These are phyloP conservation scores for Papilio polyxenes DNA, from an alignment of 1,140 invertebrate genomes.

Conservation along the genomic window DNA sequence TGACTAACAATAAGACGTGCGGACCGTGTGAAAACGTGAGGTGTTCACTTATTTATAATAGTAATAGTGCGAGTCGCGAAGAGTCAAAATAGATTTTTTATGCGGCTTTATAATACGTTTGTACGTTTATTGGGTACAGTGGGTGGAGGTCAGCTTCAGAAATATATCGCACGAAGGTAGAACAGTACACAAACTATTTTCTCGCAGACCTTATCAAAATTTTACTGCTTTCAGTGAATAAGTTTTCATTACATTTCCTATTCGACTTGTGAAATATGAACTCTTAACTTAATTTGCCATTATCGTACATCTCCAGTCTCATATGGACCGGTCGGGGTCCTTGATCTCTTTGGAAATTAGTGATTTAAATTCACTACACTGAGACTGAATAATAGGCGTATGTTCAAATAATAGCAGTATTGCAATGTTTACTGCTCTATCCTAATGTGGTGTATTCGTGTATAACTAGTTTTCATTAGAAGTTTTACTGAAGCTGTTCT, in stretches of 20 bases:
- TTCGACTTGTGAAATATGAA: no score
- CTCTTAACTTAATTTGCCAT: no score
- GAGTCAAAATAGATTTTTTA: slow-evolving; percentile 49
- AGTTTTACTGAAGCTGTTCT: slow-evolving; percentile 29
- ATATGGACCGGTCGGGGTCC: no score
- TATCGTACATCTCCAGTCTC: no score
- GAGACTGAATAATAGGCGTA: no score
- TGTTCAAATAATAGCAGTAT: background rate
- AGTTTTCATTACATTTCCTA: no score
- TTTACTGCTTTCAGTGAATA: no score
- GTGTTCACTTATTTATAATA: slow-evolving; percentile 46
- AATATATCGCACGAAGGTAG: background rate
- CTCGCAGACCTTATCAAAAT: no score
- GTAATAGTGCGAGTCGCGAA: slow-evolving; percentile 43
- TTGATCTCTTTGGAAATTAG: no score
- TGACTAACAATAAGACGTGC: slow-evolving; percentile 44
- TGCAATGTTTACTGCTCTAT: background rate
- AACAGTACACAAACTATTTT: background rate
- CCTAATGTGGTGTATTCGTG: background rate
- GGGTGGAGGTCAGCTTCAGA: slow-evolving; percentile 40
- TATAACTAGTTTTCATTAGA: slow-evolving; percentile 24
- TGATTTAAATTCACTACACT: no score
- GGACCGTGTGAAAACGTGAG: slow-evolving; percentile 48
- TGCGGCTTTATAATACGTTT: slow-evolving; percentile 40
- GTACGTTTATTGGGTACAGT: slow-evolving; percentile 44